Evolutionary conservation across 2,797 vertebrate species (phyloP).

Genomic region (Picus viridis): DNA sequence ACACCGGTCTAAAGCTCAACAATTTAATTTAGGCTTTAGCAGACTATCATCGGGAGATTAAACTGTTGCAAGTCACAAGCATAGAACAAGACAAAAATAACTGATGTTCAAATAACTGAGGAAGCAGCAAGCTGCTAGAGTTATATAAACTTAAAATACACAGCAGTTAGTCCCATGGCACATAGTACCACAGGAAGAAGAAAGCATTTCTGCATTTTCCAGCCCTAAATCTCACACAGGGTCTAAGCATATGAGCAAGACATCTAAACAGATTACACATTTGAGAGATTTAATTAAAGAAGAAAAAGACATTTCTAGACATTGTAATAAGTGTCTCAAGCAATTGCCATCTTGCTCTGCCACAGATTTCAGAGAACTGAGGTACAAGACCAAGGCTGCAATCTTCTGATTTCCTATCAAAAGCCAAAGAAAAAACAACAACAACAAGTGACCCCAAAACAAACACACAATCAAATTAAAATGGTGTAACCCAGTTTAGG

Average conservation of each 20-base stretch:
- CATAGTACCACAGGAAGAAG: background rate
- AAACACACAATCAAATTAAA: background rate
- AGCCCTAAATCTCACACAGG: background rate
- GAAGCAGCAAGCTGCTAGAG: background rate
- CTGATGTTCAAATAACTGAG: background rate
- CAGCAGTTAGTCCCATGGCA: background rate
- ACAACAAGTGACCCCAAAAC: too few species aligned
- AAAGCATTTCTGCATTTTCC: background rate
- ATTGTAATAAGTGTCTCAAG: background rate
- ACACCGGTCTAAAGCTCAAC: background rate
- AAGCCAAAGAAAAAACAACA: background rate
- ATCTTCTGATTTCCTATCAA: background rate
- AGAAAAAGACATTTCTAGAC: background rate
- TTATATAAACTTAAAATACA: background rate
- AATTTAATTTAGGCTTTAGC: background rate
- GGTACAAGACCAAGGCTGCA: background rate
- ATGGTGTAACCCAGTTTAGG: background rate
- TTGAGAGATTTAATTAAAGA: background rate
- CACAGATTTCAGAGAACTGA: background rate
- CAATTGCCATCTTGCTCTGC: background rate
- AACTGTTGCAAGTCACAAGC: background rate
- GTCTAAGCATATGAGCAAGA: background rate
- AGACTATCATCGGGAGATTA: background rate
- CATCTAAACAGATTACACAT: background rate
- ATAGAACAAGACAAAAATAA: slow-evolving; percentile 22